Evolutionary conservation across 2,888 invertebrate species (phyloP), one percentile per base, ranked within the genome.

Genomic region (Cheilosia impressa): DNA sequence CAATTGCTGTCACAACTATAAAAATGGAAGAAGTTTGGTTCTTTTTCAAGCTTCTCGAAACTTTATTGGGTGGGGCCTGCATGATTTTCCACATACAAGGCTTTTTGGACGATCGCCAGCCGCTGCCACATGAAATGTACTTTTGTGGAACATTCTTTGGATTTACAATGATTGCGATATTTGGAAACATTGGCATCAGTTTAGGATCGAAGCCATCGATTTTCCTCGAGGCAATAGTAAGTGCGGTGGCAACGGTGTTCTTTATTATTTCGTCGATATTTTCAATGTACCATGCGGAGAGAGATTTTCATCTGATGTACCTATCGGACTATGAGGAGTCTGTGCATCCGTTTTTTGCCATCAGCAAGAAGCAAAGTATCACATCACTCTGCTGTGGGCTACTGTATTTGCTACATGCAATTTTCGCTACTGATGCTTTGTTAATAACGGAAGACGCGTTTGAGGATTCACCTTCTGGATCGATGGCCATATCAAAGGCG

Each of bases 131-230:
- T 85, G 77, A 89, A 10, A 85, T 90, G 52, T 80, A 88, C 4
- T 90, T 89, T 75, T 90, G 90, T 66, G 90, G 89, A 1, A 88
- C 89, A 4, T 91, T 89, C 52, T 85, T 88, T 24, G 89, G 89
- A 34, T 91, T 89, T 45, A 87, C 88, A 4, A 13, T 89, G 4
- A 87, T 89, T 10, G 87, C 89, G 9, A 82, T 89, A 57, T 88
- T 90, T n/a, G 89, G 89, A 34, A 88, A 87, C 9, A 22, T 90
- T 7, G 87, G 79, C 66, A 88, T 89, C 24, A 88, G 80, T 15
- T 68, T 87, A 34, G 87, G 83, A 15, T 62, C 82, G 24, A 71
- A 52, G 4, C 78, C 88, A 0, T 77, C 88, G 4, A 55, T 88
- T 2, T 15, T 89, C 4, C 68, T 89, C 2, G 89, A 91, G 75